Percentiles rank a stretch among this genome's conserved stretches.
These are phyloP conservation scores for Xyliphius kryptos DNA, from an alignment of 2,113 vertebrate species.

Conservation along the genomic window DNA sequence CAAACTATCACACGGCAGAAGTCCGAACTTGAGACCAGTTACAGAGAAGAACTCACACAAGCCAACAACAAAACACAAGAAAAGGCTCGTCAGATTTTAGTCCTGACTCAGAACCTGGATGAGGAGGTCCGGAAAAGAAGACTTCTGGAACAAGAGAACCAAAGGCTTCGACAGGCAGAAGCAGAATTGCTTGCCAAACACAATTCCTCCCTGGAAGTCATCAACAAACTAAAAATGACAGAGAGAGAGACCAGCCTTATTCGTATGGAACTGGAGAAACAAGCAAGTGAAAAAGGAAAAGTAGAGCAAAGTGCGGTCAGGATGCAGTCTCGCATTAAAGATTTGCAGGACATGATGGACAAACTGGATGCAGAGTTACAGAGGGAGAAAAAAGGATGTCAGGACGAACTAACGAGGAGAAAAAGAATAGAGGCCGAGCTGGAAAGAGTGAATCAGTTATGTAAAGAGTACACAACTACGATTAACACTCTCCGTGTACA, in stretches of 20 bases:
- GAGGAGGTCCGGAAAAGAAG: conserved; percentile 77
- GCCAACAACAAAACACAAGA: conserved; percentile 79
- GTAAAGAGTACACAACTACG: conserved; percentile 78
- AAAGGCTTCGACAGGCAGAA: conserved; percentile 72
- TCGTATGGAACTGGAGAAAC: conserved; percentile 75
- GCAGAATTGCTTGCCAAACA: conserved; percentile 76
- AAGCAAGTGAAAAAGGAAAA: conserved; percentile 72
- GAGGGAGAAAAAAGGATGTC: conserved; percentile 69
- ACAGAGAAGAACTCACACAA: conserved; percentile 75
- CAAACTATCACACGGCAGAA: conserved; percentile 69
- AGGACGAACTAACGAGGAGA: conserved; percentile 78
- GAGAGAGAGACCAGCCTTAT: conserved; percentile 78
- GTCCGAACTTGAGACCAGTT: conserved; percentile 67
- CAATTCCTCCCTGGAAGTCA: conserved; percentile 64
- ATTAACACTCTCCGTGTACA: conserved; percentile 78
- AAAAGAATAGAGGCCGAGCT: conserved; percentile 82
- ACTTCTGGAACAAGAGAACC: conserved; percentile 77
- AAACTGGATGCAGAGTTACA: conserved; percentile 74
- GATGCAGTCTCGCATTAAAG: conserved; percentile 76
- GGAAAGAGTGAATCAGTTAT: conserved; percentile 70
- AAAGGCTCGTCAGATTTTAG: conserved; percentile 76
- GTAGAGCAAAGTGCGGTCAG: conserved; percentile 72
- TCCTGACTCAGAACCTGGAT: conserved; percentile 74
- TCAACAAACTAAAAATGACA: conserved; percentile 76
- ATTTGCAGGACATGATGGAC: conserved; percentile 75